Evolutionary conservation across 1,140 invertebrate genomes (phyloP), one percentile per base, ranked within the genome.

Genomic region (Bombus waltoni): DNA sequence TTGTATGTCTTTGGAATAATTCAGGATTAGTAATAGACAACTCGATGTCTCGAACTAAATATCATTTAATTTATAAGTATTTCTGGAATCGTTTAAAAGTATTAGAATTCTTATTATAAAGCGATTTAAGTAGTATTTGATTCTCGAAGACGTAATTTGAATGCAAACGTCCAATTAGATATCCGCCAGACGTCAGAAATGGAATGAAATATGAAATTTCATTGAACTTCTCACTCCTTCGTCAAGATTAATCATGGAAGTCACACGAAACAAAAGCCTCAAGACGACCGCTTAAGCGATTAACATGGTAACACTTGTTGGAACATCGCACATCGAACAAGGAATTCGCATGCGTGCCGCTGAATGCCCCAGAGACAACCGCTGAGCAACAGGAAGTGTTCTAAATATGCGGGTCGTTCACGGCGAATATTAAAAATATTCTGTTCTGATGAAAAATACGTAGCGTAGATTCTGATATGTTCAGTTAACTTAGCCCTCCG

Each of bases 361-460:
- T 25, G 83, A 28, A 72, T 59, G 13, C 10, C 28, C 40, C 53
- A 70, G 74, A 59, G 65, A 28, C 70, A 65, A 59, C 70, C 44
- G 40, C 75, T 79, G 76, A 84, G 83, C 83, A 80, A 84, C 68
- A 80, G 76, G 76, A 84, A 79, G 40, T 71, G 74, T 77, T 77
- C 22, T 47, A 75, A 82, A 28, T 82, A 59, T 76, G 72, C 72
- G 57, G 38, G 65, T 78, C 47, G 44, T 75, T 76, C 73, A 57
- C 47, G 6, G 53, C n/a, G 82, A 80, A 80, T 85, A 85, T 85
- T 85, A 85, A 85, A 85, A 85, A 85, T 85, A 85, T 85, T 80
- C 76, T 84, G 83, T 84, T 84, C 68, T 73, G 83, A 80, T 85
- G 83, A 85, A 85, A 85, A 85, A 85, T 85, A 85, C 40, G 83